These are phyloP conservation scores for Macrophya alboannulata DNA, from an alignment of 2,888 invertebrate genomes.

Conservation along the genomic window DNA sequence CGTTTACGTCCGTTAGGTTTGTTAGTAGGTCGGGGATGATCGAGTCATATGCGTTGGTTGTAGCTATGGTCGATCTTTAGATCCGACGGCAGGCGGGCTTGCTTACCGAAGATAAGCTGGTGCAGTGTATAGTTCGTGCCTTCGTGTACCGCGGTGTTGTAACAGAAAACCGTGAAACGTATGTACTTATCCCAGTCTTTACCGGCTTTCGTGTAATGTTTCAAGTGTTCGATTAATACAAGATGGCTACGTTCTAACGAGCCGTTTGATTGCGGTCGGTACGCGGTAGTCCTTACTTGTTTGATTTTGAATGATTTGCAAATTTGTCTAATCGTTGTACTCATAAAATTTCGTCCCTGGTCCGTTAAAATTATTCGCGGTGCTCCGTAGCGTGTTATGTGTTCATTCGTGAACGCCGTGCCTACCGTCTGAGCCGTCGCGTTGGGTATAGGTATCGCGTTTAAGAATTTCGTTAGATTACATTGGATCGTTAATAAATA, in stretches of 20 bases:
- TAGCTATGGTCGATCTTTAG: no score
- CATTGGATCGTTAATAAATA: constrained; percentile 16
- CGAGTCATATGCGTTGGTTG: no score
- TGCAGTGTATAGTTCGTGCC: constrained; percentile 57
- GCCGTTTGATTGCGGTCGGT: constrained; percentile 57
- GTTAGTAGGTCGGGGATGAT: constrained; percentile 60
- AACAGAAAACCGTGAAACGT: constrained; percentile 56
- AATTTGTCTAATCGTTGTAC: background rate
- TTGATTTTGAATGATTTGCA: constrained; percentile 62
- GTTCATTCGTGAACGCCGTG: constrained; percentile 59
- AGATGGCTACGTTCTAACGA: constrained; percentile 55
- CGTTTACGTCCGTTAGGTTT: constrained; percentile 61
- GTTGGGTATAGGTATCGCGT: constrained; percentile 45
- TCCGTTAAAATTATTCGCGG: constrained; percentile 24
- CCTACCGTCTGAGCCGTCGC: constrained; percentile 53
- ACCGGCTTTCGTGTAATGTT: constrained; percentile 11
- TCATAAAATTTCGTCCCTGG: constrained; percentile 40
- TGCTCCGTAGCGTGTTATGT: constrained; percentile 27
- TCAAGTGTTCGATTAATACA: constrained; percentile 53
- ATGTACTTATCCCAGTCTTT: constrained; percentile 59
- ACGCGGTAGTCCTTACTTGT: constrained; percentile 58
- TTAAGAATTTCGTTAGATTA: constrained; percentile 25
- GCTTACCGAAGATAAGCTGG: constrained; percentile 56
- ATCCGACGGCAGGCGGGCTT: constrained; percentile 52
- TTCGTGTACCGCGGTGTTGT: constrained; percentile 59